Base-by-base conservation (phyloP, 2,797 vertebrate species). In the Trematomus bernacchii region DNA sequence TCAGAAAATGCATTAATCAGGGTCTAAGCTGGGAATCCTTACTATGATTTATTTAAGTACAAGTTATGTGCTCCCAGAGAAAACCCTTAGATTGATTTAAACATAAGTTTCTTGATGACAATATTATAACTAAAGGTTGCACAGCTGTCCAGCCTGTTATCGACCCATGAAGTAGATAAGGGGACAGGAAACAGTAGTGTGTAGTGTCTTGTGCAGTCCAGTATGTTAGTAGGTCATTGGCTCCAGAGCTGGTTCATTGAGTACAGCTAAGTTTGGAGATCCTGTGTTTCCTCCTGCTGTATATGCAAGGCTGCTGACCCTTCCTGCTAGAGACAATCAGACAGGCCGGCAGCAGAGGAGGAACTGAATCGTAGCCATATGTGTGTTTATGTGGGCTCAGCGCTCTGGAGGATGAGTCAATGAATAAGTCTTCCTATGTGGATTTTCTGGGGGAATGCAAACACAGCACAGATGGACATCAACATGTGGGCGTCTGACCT, bases 151-250 rank as follows among this genome's bases (percentile, higher is more conserved):
- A 48, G 48, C 14, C 48, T 57, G 52, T 50, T n/a, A 61, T 70
- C 40, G 83, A 77, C 60, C 62, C 10, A 18, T 46, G 61, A 42
- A 66, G 42, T 13, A 71, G 61, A 76, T 69, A 55, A 76, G 14
- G 18, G 57, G 68, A 63, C 71, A 82, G 82, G 73, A 74, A 59
- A 63, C 71, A 61, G 62, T 70, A 59, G 42, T 53, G 73, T 71
- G 43, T 18, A 67, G n/a, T 52, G 66, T 78, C 53, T 67, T 69
- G 51, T 79, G 67, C 62, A 54, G 87, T 87, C 51, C 48, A 54
- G 51, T 74, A 30, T 80, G 86, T 91, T 80, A 87, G 82, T 89
- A 71, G 83, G 85, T 81, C 89, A 78, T 3, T 59, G 80, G 74
- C 77, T 81, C 64, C 52, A 43, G 14, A 46, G 71, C 19, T 55